Percentiles rank a stretch among this genome's conserved stretches.
phyloP scores from a whole-genome alignment of 2,888 invertebrate species.

The Abrostola tripartita region DNA sequence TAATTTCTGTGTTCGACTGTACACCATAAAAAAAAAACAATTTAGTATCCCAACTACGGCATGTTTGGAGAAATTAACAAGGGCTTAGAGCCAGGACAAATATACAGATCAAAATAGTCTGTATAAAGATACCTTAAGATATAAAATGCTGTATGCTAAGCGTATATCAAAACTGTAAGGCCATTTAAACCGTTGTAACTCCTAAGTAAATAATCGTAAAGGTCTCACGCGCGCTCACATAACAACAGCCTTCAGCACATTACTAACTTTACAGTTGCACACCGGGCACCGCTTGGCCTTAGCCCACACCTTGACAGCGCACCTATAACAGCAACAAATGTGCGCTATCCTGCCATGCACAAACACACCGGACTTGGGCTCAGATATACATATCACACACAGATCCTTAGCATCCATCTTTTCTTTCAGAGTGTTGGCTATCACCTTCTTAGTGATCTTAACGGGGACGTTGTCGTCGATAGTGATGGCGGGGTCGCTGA shows the following conservation, averaged over 20 bases:
- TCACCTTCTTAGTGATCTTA: constrained; percentile 64
- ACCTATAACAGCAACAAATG: constrained; percentile 91
- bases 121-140: no score
- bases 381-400: constrained; percentile 90
- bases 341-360: constrained; percentile 91
- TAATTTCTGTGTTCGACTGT: no score
- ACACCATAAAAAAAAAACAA: no score
- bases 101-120: no score
- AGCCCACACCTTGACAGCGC: constrained; percentile 90
- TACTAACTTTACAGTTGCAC: constrained; percentile 91
- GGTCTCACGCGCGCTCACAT: constrained; percentile 64
- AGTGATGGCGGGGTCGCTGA: constrained; percentile 79
- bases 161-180: neutral
- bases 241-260: constrained; percentile 89
- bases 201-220: neutral
- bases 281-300: constrained; percentile 90
- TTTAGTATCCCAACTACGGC: no score
- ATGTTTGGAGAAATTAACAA: no score
- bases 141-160: neutral
- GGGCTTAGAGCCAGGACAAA: no score
- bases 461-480: constrained; percentile 61
- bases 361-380: constrained; percentile 91
- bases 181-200: neutral
- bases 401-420: constrained; percentile 71
- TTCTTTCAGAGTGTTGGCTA: constrained; percentile 66